These are phyloP conservation scores for Cetoscarus ocellatus DNA, from an alignment of 2,797 vertebrate genomes.

Conservation along the genomic window DNA sequence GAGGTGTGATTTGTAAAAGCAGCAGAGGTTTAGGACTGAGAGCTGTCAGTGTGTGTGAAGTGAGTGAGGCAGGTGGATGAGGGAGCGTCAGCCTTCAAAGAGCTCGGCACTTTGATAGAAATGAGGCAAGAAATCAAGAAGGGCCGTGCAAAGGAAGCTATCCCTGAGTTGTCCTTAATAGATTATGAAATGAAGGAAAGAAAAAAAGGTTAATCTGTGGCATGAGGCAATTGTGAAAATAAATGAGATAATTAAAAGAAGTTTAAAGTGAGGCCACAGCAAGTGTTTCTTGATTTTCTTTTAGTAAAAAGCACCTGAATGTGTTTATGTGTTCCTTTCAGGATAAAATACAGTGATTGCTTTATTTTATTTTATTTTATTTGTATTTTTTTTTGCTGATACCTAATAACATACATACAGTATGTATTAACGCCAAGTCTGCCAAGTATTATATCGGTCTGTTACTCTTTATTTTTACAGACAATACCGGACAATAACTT, in stretches of 20 bases:
- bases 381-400: too few species aligned
- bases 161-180: constrained; percentile 62
- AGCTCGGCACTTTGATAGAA: constrained; percentile 50
- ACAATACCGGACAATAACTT: too few species aligned
- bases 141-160: constrained; percentile 49
- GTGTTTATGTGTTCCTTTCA: constrained; percentile 16
- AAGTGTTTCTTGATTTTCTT: constrained; percentile 42
- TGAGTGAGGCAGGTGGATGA: constrained; percentile 32
- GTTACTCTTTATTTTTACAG: too few species aligned
- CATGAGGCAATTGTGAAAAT: constrained; percentile 60
- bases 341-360: too few species aligned
- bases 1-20: not conserved
- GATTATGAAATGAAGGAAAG: constrained; percentile 60
- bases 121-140: constrained; percentile 52
- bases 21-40: not conserved
- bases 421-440: too few species aligned
- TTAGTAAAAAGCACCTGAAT: constrained; percentile 41
- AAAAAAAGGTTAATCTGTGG: constrained; percentile 60
- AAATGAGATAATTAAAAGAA: constrained; percentile 66
- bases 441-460: too few species aligned
- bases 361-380: too few species aligned
- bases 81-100: constrained; percentile 51
- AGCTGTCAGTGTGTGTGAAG: constrained; percentile 13
- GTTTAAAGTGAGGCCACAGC: constrained; percentile 42
- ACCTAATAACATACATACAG: too few species aligned